Conservation (phyloP, 1,140 invertebrate species). For the Thaumetopoea pityocampa region DNA sequence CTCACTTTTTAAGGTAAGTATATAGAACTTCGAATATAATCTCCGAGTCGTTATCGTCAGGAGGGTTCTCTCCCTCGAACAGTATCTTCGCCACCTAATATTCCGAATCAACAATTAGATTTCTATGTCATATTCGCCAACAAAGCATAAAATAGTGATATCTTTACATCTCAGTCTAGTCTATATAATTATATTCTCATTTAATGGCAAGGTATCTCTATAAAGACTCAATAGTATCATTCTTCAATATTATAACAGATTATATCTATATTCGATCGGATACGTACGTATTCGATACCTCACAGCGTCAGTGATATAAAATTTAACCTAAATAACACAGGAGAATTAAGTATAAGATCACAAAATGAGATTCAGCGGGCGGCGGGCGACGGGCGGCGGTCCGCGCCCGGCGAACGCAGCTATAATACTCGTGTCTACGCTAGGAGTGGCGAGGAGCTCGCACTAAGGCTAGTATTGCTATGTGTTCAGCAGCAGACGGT, state of each 20-base stretch:
- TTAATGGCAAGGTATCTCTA: conserved; percentile 74
- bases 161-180: conserved; percentile 75
- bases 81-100: conserved; percentile 39
- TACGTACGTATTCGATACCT: conserved; percentile 66
- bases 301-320: conserved; percentile 76
- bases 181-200: conserved; percentile 71
- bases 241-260: conserved; percentile 70
- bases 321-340: conserved; percentile 76
- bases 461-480: conserved; percentile 73
- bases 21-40: conserved; percentile 60
- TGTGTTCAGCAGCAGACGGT: conserved; percentile 78
- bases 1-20: conserved; percentile 37
- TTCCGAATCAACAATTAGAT: conserved; percentile 60
- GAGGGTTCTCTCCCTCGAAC: conserved; percentile 49
- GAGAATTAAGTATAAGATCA: conserved; percentile 76
- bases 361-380: conserved; percentile 75
- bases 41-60: conserved; percentile 48
- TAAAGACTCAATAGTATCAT: conserved; percentile 74
- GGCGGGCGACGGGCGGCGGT: conserved; percentile 42
- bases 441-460: conserved; percentile 66
- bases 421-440: conserved; percentile 67
- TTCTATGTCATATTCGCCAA: conserved; percentile 66
- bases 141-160: conserved; percentile 76
- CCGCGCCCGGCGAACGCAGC: conserved; percentile 66
- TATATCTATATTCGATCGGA: conserved; percentile 69